Percentiles rank a stretch among this genome's conserved stretches.
Conservation (phyloP, 2,888 invertebrate species). For the Mactromeris polynyma region DNA sequence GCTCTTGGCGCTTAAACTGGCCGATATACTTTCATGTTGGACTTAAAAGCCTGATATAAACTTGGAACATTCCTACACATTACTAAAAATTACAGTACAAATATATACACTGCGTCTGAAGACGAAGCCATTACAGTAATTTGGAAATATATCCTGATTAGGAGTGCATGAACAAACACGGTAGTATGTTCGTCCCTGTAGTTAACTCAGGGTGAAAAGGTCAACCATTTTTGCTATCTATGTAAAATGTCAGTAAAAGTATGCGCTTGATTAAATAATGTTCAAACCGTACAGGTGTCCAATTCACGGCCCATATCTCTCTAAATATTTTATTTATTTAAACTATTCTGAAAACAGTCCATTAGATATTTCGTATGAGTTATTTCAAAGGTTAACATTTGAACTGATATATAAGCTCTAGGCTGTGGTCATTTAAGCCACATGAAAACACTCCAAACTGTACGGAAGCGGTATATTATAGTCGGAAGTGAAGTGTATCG, state of each 20-base stretch:
- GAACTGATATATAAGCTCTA: too few species aligned
- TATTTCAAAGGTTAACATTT: too few species aligned
- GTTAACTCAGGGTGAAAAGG: not conserved
- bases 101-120: not conserved
- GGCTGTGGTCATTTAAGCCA: too few species aligned
- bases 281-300: not conserved
- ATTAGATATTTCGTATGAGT: too few species aligned
- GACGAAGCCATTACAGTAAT: not conserved
- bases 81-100: not conserved
- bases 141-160: not conserved
- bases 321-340: not conserved
- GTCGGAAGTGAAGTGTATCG: too few species aligned
- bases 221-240: not conserved
- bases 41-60: not conserved
- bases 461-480: too few species aligned
- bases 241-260: not conserved
- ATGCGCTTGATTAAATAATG: constrained; percentile 10
- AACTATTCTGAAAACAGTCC: not conserved
- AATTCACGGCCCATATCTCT: not conserved
- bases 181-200: not conserved
- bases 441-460: too few species aligned
- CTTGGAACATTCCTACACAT: not conserved
- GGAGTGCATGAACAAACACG: not conserved
- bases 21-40: too few species aligned
- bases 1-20: too few species aligned